These are phyloP conservation scores for Hydroisotoma schaefferi DNA, from an alignment of 2,888 invertebrate genomes.

Conservation along the genomic window DNA sequence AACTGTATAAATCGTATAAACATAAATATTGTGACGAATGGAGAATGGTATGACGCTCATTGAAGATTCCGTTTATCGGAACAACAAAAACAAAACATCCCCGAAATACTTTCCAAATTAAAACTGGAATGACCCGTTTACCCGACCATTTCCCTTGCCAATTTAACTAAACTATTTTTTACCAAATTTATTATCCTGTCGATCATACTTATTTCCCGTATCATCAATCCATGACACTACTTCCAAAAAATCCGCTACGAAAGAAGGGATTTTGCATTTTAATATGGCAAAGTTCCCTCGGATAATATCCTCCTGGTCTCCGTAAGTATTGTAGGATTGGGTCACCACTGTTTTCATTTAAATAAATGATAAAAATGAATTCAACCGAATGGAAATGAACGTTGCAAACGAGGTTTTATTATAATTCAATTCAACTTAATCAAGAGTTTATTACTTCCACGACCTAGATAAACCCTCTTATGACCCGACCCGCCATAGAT, in stretches of 20 bases:
- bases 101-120: neutral
- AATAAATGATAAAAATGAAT: neutral
- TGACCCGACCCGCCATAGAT: conserved; percentile 26
- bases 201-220: conserved; percentile 51
- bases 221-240: conserved; percentile 74
- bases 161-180: neutral
- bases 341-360: conserved; percentile 67
- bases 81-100: neutral
- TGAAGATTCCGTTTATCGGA: neutral
- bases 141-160: neutral
- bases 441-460: neutral
- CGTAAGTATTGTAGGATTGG: conserved; percentile 84
- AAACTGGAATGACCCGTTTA: neutral
- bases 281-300: conserved; percentile 45
- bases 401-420: neutral
- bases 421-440: neutral
- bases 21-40: no score
- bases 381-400: conserved; percentile 3
- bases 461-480: neutral
- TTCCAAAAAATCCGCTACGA: conserved; percentile 84
- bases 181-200: conserved; percentile 5
- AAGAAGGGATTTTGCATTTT: conserved; percentile 71
- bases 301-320: conserved; percentile 63
- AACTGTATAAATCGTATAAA: conserved; percentile 57
- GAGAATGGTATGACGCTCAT: no score